phyloP scores from a whole-genome alignment of 2,888 invertebrate genomes.

The Conus canariensis region DNA sequence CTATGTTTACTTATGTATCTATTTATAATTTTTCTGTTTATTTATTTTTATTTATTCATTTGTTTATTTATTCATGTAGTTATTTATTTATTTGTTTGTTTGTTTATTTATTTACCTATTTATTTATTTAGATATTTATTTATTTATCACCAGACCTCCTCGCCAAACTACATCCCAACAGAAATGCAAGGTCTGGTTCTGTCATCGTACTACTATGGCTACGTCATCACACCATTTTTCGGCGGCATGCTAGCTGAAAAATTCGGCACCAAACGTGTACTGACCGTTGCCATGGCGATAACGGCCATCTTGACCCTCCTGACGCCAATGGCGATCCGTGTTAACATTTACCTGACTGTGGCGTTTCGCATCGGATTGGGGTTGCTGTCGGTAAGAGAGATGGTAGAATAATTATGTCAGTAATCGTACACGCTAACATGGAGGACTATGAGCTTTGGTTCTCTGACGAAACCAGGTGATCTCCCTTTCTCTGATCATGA shows the following conservation, averaged over 20 bases:
- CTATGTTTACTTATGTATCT: too few species aligned
- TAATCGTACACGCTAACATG: background rate
- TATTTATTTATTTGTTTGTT: too few species aligned
- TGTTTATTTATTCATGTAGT: too few species aligned
- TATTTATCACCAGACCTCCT: too few species aligned
- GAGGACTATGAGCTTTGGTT: too few species aligned
- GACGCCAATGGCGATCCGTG: constrained; percentile 28
- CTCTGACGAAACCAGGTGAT: too few species aligned
- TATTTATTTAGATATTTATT: too few species aligned
- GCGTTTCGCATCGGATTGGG: constrained; percentile 24
- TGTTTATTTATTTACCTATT: too few species aligned
- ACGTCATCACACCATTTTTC: constrained; percentile 40
- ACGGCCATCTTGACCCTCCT: constrained; percentile 33
- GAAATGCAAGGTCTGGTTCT: constrained; percentile 36
- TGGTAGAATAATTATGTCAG: background rate
- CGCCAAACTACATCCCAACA: constrained; percentile 26
- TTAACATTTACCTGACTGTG: constrained; percentile 38
- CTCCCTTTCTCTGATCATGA: too few species aligned
- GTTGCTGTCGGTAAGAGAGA: constrained; percentile 22
- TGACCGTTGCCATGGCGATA: constrained; percentile 38
- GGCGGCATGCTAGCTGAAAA: constrained; percentile 23
- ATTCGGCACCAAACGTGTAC: constrained; percentile 37
- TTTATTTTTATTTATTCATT: too few species aligned
- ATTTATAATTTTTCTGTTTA: too few species aligned
- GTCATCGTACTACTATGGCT: constrained; percentile 45